These are phyloP conservation scores for Edolisoma coerulescens DNA, from an alignment of 2,113 vertebrate species.

Conservation along the genomic window DNA sequence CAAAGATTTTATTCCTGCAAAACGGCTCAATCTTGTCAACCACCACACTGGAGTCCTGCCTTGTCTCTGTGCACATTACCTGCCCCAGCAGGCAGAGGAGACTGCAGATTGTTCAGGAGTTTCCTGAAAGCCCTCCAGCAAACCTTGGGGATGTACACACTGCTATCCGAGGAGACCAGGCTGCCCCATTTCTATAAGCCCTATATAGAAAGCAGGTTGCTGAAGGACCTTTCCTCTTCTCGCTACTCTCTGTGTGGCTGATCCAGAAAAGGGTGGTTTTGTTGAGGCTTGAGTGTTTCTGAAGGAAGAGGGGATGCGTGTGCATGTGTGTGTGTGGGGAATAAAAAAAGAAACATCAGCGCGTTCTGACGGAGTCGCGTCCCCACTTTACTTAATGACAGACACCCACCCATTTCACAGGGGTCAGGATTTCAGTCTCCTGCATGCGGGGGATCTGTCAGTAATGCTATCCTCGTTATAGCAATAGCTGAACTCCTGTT, in stretches of 20 bases:
- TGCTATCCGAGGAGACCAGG: accelerated
- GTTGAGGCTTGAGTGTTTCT: background rate
- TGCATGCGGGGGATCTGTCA: conserved; percentile 25
- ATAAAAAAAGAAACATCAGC: conserved; percentile 34
- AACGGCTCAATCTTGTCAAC: background rate
- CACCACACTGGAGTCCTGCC: accelerated
- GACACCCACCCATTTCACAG: conserved; percentile 41
- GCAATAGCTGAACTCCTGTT: conserved; percentile 50
- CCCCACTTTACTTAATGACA: conserved; percentile 38
- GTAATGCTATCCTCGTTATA: conserved; percentile 35
- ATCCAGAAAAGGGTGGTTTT: background rate
- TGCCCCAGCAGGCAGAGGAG: background rate
- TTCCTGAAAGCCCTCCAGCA: background rate
- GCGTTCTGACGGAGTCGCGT: background rate
- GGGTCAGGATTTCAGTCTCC: conserved; percentile 36
- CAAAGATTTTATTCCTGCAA: background rate
- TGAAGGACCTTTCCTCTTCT: background rate
- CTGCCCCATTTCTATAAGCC: background rate
- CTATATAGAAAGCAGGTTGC: background rate
- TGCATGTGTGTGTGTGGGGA: background rate
- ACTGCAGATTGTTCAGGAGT: background rate
- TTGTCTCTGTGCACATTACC: background rate
- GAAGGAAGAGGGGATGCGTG: background rate
- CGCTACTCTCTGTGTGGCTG: accelerated
- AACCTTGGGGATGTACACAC: background rate